Percentiles rank a stretch among this genome's conserved stretches.
Conservation (phyloP, 1,140 invertebrate species). For the Atta texana region DNA sequence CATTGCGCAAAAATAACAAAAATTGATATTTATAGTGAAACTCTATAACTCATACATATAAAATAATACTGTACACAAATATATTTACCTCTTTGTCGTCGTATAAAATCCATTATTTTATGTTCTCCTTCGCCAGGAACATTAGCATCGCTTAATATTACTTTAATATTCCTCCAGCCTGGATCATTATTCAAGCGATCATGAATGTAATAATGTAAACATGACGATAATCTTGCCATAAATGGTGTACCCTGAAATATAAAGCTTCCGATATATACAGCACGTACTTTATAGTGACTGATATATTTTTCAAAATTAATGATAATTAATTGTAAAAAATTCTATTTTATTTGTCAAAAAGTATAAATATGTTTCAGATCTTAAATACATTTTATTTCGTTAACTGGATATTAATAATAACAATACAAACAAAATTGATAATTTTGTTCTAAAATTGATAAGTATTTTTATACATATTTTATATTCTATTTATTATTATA, state of each 20-base stretch:
- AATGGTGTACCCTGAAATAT: slow-evolving; percentile 95
- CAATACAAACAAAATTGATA: not conserved
- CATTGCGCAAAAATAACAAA: slow-evolving; percentile 47
- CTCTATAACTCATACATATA: not conserved
- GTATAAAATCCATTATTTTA: slow-evolving; percentile 99
- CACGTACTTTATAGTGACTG: not conserved
- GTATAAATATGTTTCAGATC: not conserved
- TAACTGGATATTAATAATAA: not conserved
- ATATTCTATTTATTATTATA: too few species aligned
- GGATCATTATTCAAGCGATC: slow-evolving; percentile 97
- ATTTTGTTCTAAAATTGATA: not conserved
- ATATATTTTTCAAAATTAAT: slow-evolving; percentile 7
- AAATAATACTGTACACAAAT: not conserved
- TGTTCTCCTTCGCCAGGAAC: slow-evolving; percentile 99
- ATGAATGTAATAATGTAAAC: slow-evolving; percentile 98
- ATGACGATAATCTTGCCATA: slow-evolving; percentile 97
- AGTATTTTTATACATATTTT: not conserved
- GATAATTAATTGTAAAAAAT: not conserved
- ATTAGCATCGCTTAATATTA: slow-evolving; percentile 99
- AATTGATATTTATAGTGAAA: slow-evolving; percentile 41
- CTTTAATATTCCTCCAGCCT: slow-evolving; percentile 97
- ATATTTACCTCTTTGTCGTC: slow-evolving; percentile 94
- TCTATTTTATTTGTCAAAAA: slow-evolving; percentile 1
- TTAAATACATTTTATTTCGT: slow-evolving; percentile 2
- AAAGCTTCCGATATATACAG: slow-evolving; percentile 22